phyloP scores from a whole-genome alignment of 2,113 vertebrate genomes.

The Desmodus rotundus region DNA sequence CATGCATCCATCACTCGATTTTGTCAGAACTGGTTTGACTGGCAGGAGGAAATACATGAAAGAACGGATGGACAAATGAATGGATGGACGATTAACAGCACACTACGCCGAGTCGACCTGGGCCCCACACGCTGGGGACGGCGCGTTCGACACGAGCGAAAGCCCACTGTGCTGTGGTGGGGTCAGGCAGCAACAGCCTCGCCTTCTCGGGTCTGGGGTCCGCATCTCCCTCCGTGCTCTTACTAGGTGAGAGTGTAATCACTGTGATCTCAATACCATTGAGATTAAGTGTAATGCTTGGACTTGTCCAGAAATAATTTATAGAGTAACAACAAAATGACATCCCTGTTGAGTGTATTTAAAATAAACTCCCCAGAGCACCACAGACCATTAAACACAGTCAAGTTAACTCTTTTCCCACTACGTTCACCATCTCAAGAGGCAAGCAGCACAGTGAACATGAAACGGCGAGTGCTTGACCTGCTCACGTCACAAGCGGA shows the following conservation, averaged over 20 bases:
- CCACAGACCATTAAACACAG: not conserved
- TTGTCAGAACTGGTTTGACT: too few species aligned
- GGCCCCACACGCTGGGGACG: not conserved
- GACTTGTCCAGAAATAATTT: not conserved
- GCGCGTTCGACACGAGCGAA: accelerated
- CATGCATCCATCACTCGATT: too few species aligned
- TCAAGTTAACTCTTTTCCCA: constrained; percentile 1
- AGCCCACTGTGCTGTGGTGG: not conserved
- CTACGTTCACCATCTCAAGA: not conserved
- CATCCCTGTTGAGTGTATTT: not conserved
- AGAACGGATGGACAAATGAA: not conserved
- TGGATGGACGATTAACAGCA: accelerated
- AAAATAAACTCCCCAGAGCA: not conserved
- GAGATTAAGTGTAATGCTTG: not conserved
- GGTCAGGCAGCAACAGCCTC: accelerated
- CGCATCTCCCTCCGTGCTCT: not conserved
- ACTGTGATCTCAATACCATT: not conserved
- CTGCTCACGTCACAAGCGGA: not conserved
- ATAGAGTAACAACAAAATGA: not conserved
- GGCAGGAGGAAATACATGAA: not conserved
- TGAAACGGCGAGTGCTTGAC: not conserved
- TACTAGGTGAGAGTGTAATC: too few species aligned
- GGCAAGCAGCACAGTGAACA: not conserved
- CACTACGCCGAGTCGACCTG: not conserved
- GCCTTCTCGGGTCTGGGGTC: too few species aligned